Base-by-base conservation (phyloP, 2,797 vertebrate genomes). In the Syngnathus acus region DNA sequence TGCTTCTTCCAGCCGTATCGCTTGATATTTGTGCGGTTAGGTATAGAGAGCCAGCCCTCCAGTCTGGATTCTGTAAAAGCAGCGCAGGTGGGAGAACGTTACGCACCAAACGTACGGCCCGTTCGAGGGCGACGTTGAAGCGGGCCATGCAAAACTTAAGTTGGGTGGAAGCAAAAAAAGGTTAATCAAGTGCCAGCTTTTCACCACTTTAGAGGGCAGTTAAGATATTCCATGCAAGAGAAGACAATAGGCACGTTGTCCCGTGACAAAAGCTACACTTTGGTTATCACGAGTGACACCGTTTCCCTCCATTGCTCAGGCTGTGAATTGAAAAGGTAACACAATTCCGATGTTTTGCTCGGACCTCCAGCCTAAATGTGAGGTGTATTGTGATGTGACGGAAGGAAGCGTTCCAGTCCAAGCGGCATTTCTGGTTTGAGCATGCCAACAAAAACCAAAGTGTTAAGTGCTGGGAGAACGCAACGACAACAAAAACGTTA, bases 1-100 rank as follows among this genome's bases (percentile, higher is more conserved):
- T 99, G 97, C 85, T 95, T 99, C 81, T 94, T 99, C 97, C 97
- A 99, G 79, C 97, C 97, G 23, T 99, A 94, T 74, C 97, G 89
- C 87, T 95, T 99, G 83, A 99, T 99, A 83, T 99, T 99, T 77
- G 93, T 90, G 83, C 94, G 94, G 84, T 97, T 98, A 74, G 97
- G 97, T 89, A 99, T 88, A 39, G 97, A 97, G 81, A 99, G 92
- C 97, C 97, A 99, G 58, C 97, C 97, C 88, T 99, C 97, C 90
- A 99, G 88, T 89, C 97, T 93, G 80, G 97, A 98, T 83, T 99
- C 97, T 98, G 88, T 64, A 77, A 74, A 69, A 57, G 40, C 10
- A 40, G 39, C 13, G 23, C 0, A 16, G n/a, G 17, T 21, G 21
- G 13, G 39, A 61, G 10, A 62, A 21, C 13, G 21, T 62, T n/a